Evolutionary conservation across 2,113 vertebrate genomes (phyloP).

Genomic region (Phrynocephalus versicolor): DNA sequence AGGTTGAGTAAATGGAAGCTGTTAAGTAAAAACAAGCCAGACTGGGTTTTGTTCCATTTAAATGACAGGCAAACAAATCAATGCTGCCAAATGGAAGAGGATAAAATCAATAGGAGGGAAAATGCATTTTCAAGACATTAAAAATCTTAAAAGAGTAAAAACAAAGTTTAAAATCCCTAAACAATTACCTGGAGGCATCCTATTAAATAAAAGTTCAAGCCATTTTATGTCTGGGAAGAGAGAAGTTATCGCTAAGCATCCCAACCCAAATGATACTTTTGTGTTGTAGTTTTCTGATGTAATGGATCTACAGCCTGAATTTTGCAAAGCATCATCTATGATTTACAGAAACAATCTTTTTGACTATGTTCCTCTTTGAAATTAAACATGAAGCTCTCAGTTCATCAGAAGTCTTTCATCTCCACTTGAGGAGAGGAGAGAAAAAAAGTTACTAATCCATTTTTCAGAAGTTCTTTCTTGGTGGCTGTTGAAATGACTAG

Average conservation of each 20-base stretch:
- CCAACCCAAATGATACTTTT: conserved; percentile 43
- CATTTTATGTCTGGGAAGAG: conserved; percentile 52
- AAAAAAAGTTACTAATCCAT: conserved; percentile 15
- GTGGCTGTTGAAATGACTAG: not conserved
- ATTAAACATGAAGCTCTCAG: conserved; percentile 39
- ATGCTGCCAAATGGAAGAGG: conserved; percentile 56
- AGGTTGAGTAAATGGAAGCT: conserved; percentile 44
- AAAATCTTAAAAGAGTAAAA: conserved; percentile 55
- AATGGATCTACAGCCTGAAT: conserved; percentile 49
- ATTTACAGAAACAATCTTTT: conserved; percentile 60
- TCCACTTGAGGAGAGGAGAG: conserved; percentile 19
- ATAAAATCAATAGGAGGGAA: conserved; percentile 58
- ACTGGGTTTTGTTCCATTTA: conserved; percentile 59
- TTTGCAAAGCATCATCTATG: conserved; percentile 41
- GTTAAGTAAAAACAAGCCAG: conserved; percentile 54
- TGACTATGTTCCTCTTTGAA: conserved; percentile 34
- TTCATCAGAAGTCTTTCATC: conserved; percentile 36
- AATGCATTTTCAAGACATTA: conserved; percentile 53
- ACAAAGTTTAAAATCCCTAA: conserved; percentile 55
- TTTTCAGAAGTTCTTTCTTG: conserved; percentile 35
- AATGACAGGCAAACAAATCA: conserved; percentile 64
- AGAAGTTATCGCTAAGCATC: conserved; percentile 46
- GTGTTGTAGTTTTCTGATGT: conserved; percentile 59
- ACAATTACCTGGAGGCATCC: conserved; percentile 56
- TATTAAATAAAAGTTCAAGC: conserved; percentile 61